A percentile compares a stretch with the other conserved stretches of the same genome.
phyloP scores from a whole-genome alignment of 2,113 vertebrate species.

The Catharus minimus region DNA sequence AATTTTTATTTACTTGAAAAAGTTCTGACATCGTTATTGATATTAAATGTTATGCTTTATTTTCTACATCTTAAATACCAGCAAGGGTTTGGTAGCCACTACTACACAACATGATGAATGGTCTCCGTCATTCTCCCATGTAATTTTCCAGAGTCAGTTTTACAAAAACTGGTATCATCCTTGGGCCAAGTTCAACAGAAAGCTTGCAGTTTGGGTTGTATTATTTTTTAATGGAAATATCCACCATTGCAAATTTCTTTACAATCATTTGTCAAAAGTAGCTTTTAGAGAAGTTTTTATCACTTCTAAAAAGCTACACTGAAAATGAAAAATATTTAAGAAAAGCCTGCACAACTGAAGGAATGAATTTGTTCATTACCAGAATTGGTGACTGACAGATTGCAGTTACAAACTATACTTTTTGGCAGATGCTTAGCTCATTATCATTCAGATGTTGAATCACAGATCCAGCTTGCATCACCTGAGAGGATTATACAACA shows the following conservation, averaged over 20 bases:
- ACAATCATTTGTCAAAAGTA: background rate
- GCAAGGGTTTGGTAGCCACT: background rate
- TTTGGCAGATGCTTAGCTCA: background rate
- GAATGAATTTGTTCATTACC: background rate
- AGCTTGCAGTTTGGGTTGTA: background rate
- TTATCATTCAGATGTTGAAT: background rate
- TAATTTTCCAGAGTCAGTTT: background rate
- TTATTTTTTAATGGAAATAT: background rate
- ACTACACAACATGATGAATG: background rate
- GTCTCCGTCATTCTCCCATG: background rate
- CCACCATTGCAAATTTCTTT: background rate
- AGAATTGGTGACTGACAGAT: background rate
- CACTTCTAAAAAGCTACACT: background rate
- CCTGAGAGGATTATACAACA: conserved; percentile 15
- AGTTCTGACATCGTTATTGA: background rate
- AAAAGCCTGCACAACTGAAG: background rate
- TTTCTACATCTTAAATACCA: background rate
- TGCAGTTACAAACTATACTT: background rate
- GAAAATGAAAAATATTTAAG: background rate
- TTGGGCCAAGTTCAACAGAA: background rate
- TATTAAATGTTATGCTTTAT: background rate
- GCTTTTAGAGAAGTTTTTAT: background rate
- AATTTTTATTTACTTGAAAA: background rate
- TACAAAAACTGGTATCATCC: background rate
- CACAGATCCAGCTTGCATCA: background rate